Base-by-base conservation (phyloP, 2,888 invertebrate species). In the Hypercompe scribonia region DNA sequence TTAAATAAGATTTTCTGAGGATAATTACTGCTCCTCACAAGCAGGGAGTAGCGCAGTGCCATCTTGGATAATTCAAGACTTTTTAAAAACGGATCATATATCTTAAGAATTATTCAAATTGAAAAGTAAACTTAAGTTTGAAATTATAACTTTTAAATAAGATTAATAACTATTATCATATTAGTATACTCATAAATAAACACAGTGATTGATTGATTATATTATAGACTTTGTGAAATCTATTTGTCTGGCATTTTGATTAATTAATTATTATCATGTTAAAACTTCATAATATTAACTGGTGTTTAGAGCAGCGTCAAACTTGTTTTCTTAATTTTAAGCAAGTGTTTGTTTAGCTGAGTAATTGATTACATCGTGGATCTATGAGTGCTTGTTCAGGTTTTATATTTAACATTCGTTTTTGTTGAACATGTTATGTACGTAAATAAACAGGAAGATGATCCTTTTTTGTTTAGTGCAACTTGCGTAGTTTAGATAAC, bases 361-460 rank as follows among this genome's bases (percentile, higher is more conserved):
- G 54, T 54, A n/a, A 54, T 54, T 28, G 58, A 58, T 58, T 28
- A 61, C 15, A 61, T 61, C 61, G 58, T 61, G 15, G 54, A 28
- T n/a, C 58, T 28, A 28, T 11, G n/a, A 64, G 13, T 34, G 31
- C 50, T 36, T 58, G 50, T 68, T 28, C 18, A 24, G 31, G 21
- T 61, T 39, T 69, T n/a, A 28, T 61, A 69, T 61, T 61, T 15
- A 31, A 33, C 61, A 11, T 69, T 69, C 39, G 39, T 39, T 69
- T 61, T 61, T 69, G 50, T 54, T 61, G 7, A 31, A 31, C 31
- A 61, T 69, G 36, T n/a, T n/a, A 36, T 28, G 31, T 69, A 61
- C 68, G 68, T 21, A 69, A 69, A 28, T 31, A 39, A 61, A 69
- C n/a, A 69, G 39, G 34, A 68, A 68, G 31, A 39, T 34, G 24